Evolutionary conservation across 2,797 vertebrate genomes (phyloP).

Genomic region (Cyprinodon diabolis): DNA sequence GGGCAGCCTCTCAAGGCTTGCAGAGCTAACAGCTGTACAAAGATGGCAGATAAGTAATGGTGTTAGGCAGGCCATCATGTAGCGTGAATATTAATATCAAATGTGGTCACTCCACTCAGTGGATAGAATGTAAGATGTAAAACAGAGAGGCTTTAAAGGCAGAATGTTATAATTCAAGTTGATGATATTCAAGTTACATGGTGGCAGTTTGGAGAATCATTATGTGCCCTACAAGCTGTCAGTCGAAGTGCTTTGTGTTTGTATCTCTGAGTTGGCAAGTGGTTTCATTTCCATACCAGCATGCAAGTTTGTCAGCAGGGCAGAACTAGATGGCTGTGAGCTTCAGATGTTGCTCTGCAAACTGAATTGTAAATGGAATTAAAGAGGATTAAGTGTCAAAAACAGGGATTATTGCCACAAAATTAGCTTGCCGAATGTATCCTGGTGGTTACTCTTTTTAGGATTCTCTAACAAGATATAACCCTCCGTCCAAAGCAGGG

Average conservation of each 20-base stretch:
- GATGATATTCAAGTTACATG: conserved; percentile 17
- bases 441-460: conserved; percentile 4
- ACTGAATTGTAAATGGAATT: conserved; percentile 41
- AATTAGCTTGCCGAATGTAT: conserved; percentile 36
- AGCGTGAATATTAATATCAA: conserved; percentile 55
- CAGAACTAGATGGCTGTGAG: conserved; percentile 62
- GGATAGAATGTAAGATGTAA: conserved; percentile 13
- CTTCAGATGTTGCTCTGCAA: conserved; percentile 27
- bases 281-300: conserved; percentile 27
- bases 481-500: too few species aligned
- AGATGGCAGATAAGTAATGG: conserved; percentile 45
- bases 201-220: conserved; percentile 38
- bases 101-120: conserved; percentile 35
- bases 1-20: conserved; percentile 31
- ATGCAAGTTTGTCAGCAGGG: conserved; percentile 44
- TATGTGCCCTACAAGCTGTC: conserved; percentile 17
- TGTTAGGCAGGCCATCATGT: conserved; percentile 19
- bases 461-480: too few species aligned
- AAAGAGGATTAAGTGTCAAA: conserved; percentile 45
- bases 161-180: conserved; percentile 23
- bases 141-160: conserved; percentile 4
- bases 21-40: conserved; percentile 31
- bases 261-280: conserved; percentile 20
- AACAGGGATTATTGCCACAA: conserved; percentile 38
- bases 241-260: conserved; percentile 3